These are phyloP conservation scores for Sturnus vulgaris DNA, from an alignment of 2,113 vertebrate species.

Conservation along the genomic window DNA sequence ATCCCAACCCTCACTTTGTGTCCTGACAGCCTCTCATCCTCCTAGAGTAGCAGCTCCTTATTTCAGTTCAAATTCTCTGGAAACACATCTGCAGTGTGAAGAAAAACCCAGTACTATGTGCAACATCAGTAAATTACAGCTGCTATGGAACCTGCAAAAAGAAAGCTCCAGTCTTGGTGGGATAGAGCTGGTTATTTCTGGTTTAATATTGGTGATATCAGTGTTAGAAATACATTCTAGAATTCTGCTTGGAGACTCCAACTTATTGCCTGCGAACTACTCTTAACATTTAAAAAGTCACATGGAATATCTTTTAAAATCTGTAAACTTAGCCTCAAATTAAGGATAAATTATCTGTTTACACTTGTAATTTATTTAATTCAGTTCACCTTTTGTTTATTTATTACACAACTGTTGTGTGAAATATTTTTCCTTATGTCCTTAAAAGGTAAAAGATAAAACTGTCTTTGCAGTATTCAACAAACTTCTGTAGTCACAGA, in stretches of 20 bases:
- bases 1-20: background rate
- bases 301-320: background rate
- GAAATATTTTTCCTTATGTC: background rate
- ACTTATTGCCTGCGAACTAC: background rate
- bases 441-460: background rate
- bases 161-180: background rate
- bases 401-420: background rate
- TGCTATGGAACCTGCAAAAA: background rate
- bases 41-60: background rate
- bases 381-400: background rate
- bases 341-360: background rate
- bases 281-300: background rate
- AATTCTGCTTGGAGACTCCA: background rate
- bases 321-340: background rate
- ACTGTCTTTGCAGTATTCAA: background rate
- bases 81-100: background rate
- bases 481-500: background rate
- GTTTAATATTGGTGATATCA: background rate
- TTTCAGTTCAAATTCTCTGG: background rate
- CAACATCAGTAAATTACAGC: background rate
- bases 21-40: background rate
- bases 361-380: background rate
- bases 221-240: background rate
- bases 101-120: background rate
- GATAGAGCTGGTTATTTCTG: background rate